A percentile compares a stretch with the other conserved stretches of the same genome.
Evolutionary conservation across 2,113 vertebrate genomes (phyloP).

Genomic region (Irena cyanogastra): DNA sequence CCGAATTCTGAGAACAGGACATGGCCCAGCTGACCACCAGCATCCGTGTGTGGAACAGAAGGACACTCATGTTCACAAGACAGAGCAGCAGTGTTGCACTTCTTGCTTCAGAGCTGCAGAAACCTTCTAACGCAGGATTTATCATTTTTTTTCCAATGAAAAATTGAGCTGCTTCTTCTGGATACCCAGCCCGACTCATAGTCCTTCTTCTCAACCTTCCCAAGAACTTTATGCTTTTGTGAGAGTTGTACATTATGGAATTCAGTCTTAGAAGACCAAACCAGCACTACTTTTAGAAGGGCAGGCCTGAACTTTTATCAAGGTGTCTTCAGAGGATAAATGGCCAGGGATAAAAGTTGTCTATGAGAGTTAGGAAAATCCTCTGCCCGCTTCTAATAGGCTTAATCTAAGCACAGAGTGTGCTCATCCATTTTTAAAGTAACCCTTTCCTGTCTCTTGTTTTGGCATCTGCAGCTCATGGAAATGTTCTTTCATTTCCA

Average conservation of each 20-base stretch:
- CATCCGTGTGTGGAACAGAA: not conserved
- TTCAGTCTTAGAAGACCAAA: not conserved
- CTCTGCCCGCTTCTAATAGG: not conserved
- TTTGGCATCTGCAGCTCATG: not conserved
- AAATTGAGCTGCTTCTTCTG: not conserved
- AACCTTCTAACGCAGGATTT: not conserved
- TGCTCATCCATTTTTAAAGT: not conserved
- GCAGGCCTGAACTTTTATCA: not conserved
- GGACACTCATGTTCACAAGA: not conserved
- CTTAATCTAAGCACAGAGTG: not conserved
- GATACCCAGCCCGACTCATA: not conserved
- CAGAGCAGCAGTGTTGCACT: not conserved
- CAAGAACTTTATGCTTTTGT: not conserved
- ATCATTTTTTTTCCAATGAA: not conserved
- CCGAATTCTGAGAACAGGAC: not conserved
- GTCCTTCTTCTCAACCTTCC: not conserved
- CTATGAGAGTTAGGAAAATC: not conserved
- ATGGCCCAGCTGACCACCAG: not conserved
- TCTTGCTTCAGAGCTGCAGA: not conserved
- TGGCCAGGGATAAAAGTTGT: not conserved
- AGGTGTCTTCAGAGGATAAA: not conserved
- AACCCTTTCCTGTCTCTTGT: not conserved
- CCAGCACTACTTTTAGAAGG: not conserved
- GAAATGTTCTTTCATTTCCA: not conserved
- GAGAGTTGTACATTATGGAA: not conserved